These are phyloP conservation scores for Automeris io DNA, from an alignment of 2,888 invertebrate species.

Conservation along the genomic window DNA sequence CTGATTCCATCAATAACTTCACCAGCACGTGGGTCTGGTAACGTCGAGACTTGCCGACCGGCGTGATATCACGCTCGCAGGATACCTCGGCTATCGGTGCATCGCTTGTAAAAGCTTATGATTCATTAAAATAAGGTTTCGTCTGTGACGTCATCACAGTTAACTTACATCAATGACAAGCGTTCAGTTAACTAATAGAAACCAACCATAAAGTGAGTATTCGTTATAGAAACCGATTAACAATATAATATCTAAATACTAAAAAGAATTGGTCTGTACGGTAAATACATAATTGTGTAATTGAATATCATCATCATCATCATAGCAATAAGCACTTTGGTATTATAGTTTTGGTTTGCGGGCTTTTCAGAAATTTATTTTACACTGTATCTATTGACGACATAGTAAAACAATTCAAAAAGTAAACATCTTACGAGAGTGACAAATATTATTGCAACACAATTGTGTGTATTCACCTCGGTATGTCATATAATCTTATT, in stretches of 20 bases:
- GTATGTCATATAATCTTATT: not conserved
- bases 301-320: no score
- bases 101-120: constrained; percentile 68
- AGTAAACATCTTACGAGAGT: not conserved
- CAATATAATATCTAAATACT: no score
- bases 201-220: no score
- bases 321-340: no score
- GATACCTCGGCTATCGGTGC: constrained; percentile 62
- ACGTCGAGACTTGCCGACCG: constrained; percentile 29
- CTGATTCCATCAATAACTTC: constrained; percentile 64
- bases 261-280: no score
- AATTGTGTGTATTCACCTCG: not conserved
- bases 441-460: constrained; percentile 1
- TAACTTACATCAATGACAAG: no score
- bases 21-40: constrained; percentile 66
- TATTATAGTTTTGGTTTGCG: not conserved
- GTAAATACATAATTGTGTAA: no score
- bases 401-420: not conserved
- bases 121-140: constrained; percentile 68
- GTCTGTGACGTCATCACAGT: constrained; percentile 62
- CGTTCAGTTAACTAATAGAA: no score
- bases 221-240: no score
- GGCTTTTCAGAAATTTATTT: not conserved
- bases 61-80: constrained; percentile 50
- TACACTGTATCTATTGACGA: not conserved